phyloP scores from a whole-genome alignment of 2,797 vertebrate genomes.

The Phataginus tricuspis region DNA sequence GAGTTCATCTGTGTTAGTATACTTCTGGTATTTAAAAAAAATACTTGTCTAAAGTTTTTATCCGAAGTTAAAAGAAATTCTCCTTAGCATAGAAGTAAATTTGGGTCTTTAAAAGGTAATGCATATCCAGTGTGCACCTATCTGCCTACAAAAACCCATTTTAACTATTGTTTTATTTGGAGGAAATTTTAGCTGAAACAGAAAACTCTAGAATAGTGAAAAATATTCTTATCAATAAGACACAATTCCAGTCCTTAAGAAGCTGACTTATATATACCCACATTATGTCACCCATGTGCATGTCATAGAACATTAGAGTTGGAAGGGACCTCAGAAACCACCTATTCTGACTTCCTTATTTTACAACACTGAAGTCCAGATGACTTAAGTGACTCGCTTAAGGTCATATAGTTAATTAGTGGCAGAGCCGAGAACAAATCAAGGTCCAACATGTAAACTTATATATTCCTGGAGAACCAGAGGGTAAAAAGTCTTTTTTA shows the following conservation, averaged over 20 bases:
- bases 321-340: not conserved
- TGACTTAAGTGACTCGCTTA: not conserved
- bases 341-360: constrained; percentile 31
- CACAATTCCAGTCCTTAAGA: constrained; percentile 12
- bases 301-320: not conserved
- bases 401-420: not conserved
- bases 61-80: constrained; percentile 50
- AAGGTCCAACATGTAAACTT: not conserved
- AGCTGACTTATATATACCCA: not conserved
- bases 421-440: not conserved
- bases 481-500: not conserved
- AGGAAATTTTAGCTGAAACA: not conserved
- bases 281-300: not conserved
- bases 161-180: constrained; percentile 53
- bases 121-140: constrained; percentile 35
- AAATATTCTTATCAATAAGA: constrained; percentile 38
- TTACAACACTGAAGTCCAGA: constrained; percentile 26
- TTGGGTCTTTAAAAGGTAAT: constrained; percentile 46
- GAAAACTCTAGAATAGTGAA: not conserved
- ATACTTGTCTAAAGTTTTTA: constrained; percentile 59
- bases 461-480: not conserved
- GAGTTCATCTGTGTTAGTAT: constrained; percentile 67
- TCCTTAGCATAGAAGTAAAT: constrained; percentile 15
- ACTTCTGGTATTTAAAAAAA: constrained; percentile 57
- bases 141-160: constrained; percentile 12